These are phyloP conservation scores for Heterocephalus glaber DNA, from an alignment of 2,113 vertebrate species.

Conservation along the genomic window DNA sequence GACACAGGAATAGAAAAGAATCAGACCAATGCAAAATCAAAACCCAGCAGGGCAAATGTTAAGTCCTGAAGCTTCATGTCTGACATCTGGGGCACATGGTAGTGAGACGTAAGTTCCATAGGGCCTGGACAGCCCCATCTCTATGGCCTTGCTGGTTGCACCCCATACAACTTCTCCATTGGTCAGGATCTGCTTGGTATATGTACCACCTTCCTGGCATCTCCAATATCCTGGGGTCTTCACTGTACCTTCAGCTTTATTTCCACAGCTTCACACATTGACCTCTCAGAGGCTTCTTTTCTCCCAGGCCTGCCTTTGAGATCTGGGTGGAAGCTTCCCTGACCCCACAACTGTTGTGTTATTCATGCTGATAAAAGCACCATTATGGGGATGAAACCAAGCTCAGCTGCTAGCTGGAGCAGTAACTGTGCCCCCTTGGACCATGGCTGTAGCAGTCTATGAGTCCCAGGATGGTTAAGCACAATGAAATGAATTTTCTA, in stretches of 20 bases:
- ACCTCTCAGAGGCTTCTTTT: neutral
- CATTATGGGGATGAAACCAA: neutral
- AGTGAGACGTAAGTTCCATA: neutral
- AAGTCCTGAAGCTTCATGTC: neutral
- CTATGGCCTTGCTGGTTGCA: neutral
- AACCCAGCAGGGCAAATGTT: neutral
- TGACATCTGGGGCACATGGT: neutral
- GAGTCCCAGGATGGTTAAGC: neutral
- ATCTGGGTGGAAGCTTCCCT: neutral
- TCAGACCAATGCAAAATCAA: neutral
- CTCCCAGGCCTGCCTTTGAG: neutral
- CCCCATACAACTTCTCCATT: neutral
- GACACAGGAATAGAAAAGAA: neutral
- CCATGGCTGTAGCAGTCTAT: neutral
- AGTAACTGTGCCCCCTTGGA: neutral
- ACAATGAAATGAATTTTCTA: neutral
- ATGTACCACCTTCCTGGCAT: neutral
- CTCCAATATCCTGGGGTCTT: neutral
- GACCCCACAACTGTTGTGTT: neutral
- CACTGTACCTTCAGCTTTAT: neutral
- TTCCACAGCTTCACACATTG: neutral
- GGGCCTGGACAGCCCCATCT: neutral
- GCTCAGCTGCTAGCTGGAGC: neutral
- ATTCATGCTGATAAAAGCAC: neutral
- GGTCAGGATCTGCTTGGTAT: neutral